Evolutionary conservation across 2,888 invertebrate genomes (phyloP).

Genomic region (Cheilosia scutellata): DNA sequence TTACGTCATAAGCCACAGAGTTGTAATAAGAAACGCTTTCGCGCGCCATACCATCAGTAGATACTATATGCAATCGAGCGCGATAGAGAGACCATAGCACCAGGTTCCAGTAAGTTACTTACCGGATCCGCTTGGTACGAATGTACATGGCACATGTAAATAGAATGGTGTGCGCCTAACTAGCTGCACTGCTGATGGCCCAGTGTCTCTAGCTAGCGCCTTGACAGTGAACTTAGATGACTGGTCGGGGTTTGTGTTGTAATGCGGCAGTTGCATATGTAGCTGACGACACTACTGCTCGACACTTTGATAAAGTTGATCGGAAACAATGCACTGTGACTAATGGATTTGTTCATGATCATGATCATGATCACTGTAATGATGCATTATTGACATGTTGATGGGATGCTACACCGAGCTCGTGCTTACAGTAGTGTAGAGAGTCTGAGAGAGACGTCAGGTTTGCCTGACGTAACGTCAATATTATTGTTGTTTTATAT

Average conservation of each 20-base stretch:
- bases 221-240: slow-evolving; percentile 71
- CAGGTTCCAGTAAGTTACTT: slow-evolving; percentile 1
- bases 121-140: slow-evolving; percentile 18
- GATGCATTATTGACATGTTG: slow-evolving; percentile 36
- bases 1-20: slow-evolving; percentile 61
- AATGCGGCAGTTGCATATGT: slow-evolving; percentile 13
- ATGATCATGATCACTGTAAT: slow-evolving; percentile 45
- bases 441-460: neutral
- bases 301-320: slow-evolving; percentile 38
- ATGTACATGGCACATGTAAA: neutral
- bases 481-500: neutral
- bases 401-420: slow-evolving; percentile 7
- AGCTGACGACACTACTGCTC: slow-evolving; percentile 6
- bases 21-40: slow-evolving; percentile 66
- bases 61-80: slow-evolving; percentile 29
- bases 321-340: slow-evolving; percentile 52
- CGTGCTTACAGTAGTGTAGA: neutral
- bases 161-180: neutral
- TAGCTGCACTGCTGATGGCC: slow-evolving; percentile 30
- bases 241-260: slow-evolving; percentile 11
- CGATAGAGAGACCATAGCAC: slow-evolving; percentile 27
- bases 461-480: slow-evolving; percentile 15
- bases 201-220: slow-evolving; percentile 43
- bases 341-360: slow-evolving; percentile 49
- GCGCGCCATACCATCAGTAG: slow-evolving; percentile 26